Conservation (phyloP, 2,797 vertebrate genomes). For the Selene dorsalis region DNA sequence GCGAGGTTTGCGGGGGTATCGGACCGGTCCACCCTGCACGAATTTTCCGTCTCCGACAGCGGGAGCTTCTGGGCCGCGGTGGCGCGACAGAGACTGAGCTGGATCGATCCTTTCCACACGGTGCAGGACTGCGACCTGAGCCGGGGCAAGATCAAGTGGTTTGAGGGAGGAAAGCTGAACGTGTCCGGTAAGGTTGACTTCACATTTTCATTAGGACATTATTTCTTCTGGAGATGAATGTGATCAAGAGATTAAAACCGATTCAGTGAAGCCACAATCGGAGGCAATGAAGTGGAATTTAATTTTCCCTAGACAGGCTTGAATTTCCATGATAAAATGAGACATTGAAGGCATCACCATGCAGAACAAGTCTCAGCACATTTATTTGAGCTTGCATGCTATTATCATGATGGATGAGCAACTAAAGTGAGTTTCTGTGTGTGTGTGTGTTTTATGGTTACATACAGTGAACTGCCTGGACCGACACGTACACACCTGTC, state of each 20-base stretch:
- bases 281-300: not conserved
- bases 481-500: constrained; percentile 87
- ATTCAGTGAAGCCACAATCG: not conserved
- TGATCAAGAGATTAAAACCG: not conserved
- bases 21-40: constrained; percentile 63
- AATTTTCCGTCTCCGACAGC: constrained; percentile 82
- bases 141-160: constrained; percentile 87
- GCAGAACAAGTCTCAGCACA: no score
- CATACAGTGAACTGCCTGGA: constrained; percentile 95
- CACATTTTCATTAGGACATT: accelerated
- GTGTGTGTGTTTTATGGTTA: constrained; percentile 12
- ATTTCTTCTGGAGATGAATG: not conserved
- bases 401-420: not conserved
- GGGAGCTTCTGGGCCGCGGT: constrained; percentile 89
- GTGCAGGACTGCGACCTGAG: constrained; percentile 85
- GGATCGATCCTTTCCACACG: constrained; percentile 86
- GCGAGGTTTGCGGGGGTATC: constrained; percentile 71
- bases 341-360: constrained; percentile 1
- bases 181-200: constrained; percentile 88
- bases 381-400: no score
- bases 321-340: not conserved
- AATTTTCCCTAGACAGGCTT: not conserved
- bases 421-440: constrained; percentile 1
- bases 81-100: constrained; percentile 86
- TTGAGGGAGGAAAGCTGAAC: constrained; percentile 91